Conservation (phyloP, 2,888 invertebrate species). For the Byasa hedistus region DNA sequence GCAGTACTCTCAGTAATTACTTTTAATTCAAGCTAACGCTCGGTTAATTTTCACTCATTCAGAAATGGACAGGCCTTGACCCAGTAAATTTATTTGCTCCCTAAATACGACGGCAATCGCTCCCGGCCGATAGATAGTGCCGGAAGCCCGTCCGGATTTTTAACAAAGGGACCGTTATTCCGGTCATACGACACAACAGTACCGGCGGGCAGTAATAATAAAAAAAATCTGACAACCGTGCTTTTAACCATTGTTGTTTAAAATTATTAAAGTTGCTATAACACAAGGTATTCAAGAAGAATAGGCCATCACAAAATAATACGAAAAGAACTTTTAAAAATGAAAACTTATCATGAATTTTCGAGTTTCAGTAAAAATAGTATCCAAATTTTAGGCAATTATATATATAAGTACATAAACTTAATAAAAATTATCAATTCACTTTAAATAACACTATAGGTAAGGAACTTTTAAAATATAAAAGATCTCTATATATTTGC, state of each 20-base stretch:
- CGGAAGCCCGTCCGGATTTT: slow-evolving; percentile 66
- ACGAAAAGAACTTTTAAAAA: no score
- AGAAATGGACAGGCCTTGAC: slow-evolving; percentile 64
- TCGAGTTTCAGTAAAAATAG: no score
- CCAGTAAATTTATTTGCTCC: slow-evolving; percentile 63
- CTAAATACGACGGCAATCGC: slow-evolving; percentile 54
- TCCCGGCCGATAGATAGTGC: slow-evolving; percentile 60
- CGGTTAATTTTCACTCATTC: slow-evolving; percentile 50
- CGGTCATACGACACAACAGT: slow-evolving; percentile 42
- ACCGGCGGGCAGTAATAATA: slow-evolving; percentile 16
- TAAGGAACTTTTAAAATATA: no score
- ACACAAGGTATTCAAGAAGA: no score
- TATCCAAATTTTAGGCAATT: no score
- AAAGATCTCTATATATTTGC: no score
- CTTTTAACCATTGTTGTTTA: no score
- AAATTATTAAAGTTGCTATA: background rate
- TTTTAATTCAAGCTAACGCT: slow-evolving; percentile 50
- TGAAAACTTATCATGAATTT: no score
- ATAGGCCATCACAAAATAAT: no score
- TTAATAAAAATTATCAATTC: no score
- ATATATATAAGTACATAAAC: no score
- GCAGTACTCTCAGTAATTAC: slow-evolving; percentile 45
- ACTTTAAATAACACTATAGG: no score
- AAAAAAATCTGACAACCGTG: background rate
- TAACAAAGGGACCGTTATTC: slow-evolving; percentile 71